Evolutionary conservation across 2,797 vertebrate species (phyloP), one percentile per base, ranked within the genome.

Genomic region (Bucorvus abyssinicus): DNA sequence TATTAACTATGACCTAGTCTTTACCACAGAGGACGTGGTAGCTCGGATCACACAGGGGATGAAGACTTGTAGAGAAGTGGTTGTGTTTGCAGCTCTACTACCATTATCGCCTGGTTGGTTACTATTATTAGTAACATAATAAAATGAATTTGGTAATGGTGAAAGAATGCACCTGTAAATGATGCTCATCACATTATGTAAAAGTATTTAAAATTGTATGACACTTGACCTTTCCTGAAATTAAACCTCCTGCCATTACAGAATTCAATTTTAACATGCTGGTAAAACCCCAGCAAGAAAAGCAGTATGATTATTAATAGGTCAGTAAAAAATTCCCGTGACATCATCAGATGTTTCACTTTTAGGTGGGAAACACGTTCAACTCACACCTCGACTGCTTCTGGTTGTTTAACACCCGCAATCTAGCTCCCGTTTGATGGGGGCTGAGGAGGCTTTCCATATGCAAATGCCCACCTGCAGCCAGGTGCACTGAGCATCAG

Each of bases 401-500:
- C 67, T 73, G 52, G 6, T 26, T 86, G 42, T 68, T 73, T 65
- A 49, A 70, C 38, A 49, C 10, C 32, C 74, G 7, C 12, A 14
- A 59, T 27, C 29, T 53, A 61, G 78, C 84, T 44, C 38, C 50
- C 65, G 20, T 85, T 59, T 65, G 45, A 44, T 47, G 1, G 0
- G 32, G 21, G 20, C 34, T 69, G 44, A 60, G 12, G 12, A 57
- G 16, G 26, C 50, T 81, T 76, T 93, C 70, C 50, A 53, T 40
- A 57, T 47, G 89, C 79, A 64, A 71, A 87, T 78, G 83, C 60
- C 30, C 89, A n/a, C 14, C 3, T 0, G 6, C 34, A 84, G 69
- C 29, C 61, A 36, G 32, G 34, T 4, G 2, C 20, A 13, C 30
- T 0, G 6, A 81, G 26, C 47, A 24, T 52, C 38, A 9, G 1